Percentiles rank a stretch among this genome's conserved stretches.
Evolutionary conservation across 2,888 invertebrate genomes (phyloP).

Genomic region (Microdon myrmicae): DNA sequence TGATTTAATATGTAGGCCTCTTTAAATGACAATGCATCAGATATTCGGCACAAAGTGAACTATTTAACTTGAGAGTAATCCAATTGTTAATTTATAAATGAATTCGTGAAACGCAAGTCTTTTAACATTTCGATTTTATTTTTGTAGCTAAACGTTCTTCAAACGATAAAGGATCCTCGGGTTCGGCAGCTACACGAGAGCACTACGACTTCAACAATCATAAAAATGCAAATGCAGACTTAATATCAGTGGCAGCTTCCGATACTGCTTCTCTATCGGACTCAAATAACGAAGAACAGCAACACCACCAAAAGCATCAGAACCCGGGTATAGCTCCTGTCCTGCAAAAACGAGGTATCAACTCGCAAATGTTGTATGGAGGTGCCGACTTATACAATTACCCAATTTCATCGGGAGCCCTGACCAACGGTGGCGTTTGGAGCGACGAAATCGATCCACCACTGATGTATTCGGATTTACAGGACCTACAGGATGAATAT

Average conservation of each 20-base stretch:
- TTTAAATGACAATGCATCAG: too few relatives aligned
- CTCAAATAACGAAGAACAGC: conserved; percentile 53
- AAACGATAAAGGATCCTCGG: conserved; percentile 40
- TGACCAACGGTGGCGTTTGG: conserved; percentile 59
- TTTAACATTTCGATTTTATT: too few relatives aligned
- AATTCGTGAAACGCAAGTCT: too few relatives aligned
- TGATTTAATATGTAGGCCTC: too few relatives aligned
- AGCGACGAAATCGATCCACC: conserved; percentile 63
- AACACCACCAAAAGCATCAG: conserved; percentile 53
- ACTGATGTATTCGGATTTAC: conserved; percentile 59
- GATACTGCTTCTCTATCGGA: conserved; percentile 18
- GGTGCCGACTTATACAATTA: conserved; percentile 45
- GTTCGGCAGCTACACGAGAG: conserved; percentile 43
- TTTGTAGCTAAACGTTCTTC: conserved; percentile 58
- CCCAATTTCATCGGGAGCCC: conserved; percentile 30
- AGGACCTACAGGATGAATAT: conserved; percentile 63
- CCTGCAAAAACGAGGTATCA: conserved; percentile 64
- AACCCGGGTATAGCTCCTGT: conserved; percentile 56
- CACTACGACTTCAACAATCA: conserved; percentile 36
- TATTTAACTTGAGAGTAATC: too few relatives aligned
- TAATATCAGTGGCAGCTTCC: conserved; percentile 33
- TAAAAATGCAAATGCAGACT: conserved; percentile 31
- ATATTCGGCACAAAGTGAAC: too few relatives aligned
- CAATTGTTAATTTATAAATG: too few relatives aligned
- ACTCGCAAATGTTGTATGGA: conserved; percentile 54